phyloP scores from a whole-genome alignment of 2,113 vertebrate species.

The Alethe castanea region DNA sequence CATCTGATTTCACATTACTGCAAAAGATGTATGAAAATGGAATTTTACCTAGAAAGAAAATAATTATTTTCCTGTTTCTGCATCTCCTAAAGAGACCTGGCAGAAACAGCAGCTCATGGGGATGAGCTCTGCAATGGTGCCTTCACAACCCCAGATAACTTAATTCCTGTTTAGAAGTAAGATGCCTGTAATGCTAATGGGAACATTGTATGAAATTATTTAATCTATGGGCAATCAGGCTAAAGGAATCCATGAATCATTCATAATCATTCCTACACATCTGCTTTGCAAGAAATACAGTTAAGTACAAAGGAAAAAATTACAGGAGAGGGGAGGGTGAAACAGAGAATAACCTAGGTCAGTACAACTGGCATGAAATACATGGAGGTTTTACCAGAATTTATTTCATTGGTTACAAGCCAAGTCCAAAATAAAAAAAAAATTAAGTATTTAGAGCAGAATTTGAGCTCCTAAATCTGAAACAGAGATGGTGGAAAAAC shows the following conservation, averaged over 20 bases:
- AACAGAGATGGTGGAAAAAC: not conserved
- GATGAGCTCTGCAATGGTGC: not conserved
- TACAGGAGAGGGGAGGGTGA: not conserved
- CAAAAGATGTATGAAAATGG: not conserved
- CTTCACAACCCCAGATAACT: not conserved
- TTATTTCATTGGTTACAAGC: not conserved
- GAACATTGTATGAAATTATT: not conserved
- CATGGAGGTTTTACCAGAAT: not conserved
- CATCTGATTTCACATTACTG: not conserved
- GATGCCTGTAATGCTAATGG: not conserved
- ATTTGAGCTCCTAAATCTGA: not conserved
- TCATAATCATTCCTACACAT: not conserved
- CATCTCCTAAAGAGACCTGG: not conserved
- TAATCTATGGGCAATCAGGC: conserved; percentile 16
- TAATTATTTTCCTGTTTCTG: not conserved
- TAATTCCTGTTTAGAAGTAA: not conserved
- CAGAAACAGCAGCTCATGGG: not conserved
- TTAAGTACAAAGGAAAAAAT: not conserved
- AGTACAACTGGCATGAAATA: not conserved
- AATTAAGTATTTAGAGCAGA: not conserved
- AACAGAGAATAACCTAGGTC: not conserved
- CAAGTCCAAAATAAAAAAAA: not conserved
- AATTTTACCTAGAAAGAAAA: not conserved
- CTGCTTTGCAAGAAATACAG: not conserved
- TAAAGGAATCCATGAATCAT: conserved; percentile 17